phyloP scores from a whole-genome alignment of 2,888 invertebrate genomes.

The Anoplius nigerrimus region DNA sequence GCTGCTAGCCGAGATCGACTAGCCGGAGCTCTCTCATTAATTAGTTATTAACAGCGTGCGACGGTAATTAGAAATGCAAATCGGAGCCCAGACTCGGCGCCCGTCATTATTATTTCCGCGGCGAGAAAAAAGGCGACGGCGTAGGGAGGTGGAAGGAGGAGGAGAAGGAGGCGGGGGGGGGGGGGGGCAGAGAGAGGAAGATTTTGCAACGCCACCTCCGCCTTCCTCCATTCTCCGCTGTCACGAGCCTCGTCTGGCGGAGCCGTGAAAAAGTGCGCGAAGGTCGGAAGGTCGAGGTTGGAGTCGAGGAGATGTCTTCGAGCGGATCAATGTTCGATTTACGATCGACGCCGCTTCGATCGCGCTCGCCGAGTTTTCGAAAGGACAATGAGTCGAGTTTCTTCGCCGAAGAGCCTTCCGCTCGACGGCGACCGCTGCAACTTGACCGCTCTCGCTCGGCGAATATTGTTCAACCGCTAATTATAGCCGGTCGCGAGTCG shows the following conservation, averaged over 20 bases:
- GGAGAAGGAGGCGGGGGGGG: constrained; percentile 25
- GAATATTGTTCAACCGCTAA: too few relatives aligned
- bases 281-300: constrained; percentile 44
- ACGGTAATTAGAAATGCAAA: constrained; percentile 70
- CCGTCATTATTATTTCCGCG: constrained; percentile 55
- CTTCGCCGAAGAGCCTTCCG: too few relatives aligned
- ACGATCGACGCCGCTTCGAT: constrained; percentile 24
- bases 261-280: constrained; percentile 43
- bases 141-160: constrained; percentile 14
- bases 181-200: too few relatives aligned
- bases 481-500: not conserved
- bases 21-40: constrained; percentile 62
- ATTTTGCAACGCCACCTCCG: constrained; percentile 34
- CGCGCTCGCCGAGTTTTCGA: too few relatives aligned
- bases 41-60: constrained; percentile 66
- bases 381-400: too few relatives aligned
- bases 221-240: constrained; percentile 10
- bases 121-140: too few relatives aligned
- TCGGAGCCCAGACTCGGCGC: constrained; percentile 53
- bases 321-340: constrained; percentile 26
- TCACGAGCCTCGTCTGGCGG: constrained; percentile 13
- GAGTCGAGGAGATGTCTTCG: constrained; percentile 40
- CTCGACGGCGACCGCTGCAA: too few relatives aligned
- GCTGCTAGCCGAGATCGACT: constrained; percentile 27
- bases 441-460: too few relatives aligned